These are phyloP conservation scores for Myotis findleyi DNA, from an alignment of 2,797 vertebrate species.

Conservation along the genomic window DNA sequence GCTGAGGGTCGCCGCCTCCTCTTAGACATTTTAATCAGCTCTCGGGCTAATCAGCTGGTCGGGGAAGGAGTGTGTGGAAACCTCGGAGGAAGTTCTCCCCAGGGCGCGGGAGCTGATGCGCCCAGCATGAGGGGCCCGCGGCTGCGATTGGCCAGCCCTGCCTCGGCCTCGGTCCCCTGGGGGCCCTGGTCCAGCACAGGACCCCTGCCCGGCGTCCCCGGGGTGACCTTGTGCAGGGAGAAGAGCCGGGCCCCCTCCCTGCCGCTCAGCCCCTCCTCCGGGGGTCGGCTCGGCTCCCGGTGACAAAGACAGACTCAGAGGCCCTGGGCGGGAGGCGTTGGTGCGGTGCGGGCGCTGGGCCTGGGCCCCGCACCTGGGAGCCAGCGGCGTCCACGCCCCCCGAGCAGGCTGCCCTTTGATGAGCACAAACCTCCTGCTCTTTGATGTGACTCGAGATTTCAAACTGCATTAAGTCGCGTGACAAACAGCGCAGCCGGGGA, in stretches of 20 bases:
- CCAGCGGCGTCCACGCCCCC: fast-evolving
- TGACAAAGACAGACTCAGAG: too few species aligned
- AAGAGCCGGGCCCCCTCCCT: too few species aligned
- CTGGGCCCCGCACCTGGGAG: neutral
- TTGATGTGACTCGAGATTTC: neutral
- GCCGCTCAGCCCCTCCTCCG: too few species aligned
- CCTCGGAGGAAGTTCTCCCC: neutral
- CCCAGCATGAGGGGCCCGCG: fast-evolving
- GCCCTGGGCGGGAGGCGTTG: neutral
- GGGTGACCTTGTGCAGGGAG: too few species aligned
- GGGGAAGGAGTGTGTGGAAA: neutral
- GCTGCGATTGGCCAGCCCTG: neutral
- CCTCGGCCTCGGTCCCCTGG: too few species aligned
- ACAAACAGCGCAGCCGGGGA: neutral
- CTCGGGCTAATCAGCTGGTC: neutral
- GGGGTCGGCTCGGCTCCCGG: too few species aligned
- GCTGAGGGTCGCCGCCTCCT: fast-evolving
- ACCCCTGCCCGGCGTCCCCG: too few species aligned
- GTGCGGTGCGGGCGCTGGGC: neutral
- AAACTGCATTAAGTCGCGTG: neutral
- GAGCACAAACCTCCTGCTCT: fast-evolving
- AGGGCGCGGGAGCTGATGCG: neutral
- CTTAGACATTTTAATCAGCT: neutral
- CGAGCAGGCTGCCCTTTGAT: neutral
- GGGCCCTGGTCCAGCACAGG: too few species aligned